Evolutionary conservation across 2,797 vertebrate genomes (phyloP).

Genomic region (Thunnus albacares): DNA sequence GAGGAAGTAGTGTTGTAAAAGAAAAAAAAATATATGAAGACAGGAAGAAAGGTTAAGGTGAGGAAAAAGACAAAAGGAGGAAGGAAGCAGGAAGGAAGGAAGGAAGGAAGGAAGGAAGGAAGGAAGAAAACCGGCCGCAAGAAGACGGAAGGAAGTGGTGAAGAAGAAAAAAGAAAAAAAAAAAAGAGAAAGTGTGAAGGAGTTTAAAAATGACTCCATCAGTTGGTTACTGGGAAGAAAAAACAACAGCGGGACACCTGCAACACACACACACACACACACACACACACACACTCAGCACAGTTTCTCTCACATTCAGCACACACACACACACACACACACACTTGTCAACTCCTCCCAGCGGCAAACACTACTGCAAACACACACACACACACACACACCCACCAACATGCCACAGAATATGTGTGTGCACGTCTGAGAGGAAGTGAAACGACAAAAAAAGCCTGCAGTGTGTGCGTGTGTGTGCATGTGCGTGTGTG

Average conservation of each 20-base stretch:
- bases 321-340: not conserved
- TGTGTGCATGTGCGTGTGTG: not conserved
- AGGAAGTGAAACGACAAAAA: constrained; percentile 41
- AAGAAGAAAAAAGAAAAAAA: too few species aligned
- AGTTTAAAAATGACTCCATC: not conserved
- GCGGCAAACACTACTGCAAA: not conserved
- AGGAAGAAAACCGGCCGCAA: not conserved
- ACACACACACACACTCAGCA: not conserved
- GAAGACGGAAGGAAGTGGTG: not conserved
- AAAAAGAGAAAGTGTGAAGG: not conserved
- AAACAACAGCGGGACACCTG: constrained; percentile 1
- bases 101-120: not conserved
- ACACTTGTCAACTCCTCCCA: not conserved
- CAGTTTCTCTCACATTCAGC: not conserved
- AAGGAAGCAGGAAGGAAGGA: not conserved
- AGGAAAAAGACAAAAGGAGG: not conserved
- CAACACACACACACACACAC: not conserved
- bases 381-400: constrained; percentile 11
- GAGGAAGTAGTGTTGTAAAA: too few species aligned
- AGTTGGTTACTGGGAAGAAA: not conserved
- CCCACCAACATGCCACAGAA: not conserved
- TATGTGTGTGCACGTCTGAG: constrained; percentile 21
- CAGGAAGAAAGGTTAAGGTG: too few species aligned
- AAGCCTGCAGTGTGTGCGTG: not conserved
- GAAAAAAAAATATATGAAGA: too few species aligned